Percentiles rank a stretch among this genome's conserved stretches.
Conservation (phyloP, 2,797 vertebrate species). For the Neosalanx taihuensis region DNA sequence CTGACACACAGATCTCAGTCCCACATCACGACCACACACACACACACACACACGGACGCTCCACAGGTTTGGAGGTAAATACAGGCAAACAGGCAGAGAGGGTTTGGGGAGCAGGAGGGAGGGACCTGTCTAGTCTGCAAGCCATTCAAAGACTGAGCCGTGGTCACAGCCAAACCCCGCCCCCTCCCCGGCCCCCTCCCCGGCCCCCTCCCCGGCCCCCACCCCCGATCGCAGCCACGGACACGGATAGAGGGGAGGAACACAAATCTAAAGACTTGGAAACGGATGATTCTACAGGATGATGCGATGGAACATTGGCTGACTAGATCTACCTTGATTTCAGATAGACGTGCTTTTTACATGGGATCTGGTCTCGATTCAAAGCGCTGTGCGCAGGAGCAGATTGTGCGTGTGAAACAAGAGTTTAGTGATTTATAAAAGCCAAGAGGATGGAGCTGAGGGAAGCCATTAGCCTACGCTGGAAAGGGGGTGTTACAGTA, state of each 20-base stretch:
- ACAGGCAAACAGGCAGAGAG: conserved; percentile 76
- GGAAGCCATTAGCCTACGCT: conserved; percentile 78
- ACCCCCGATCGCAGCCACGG: conserved; percentile 71
- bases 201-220: conserved; percentile 60
- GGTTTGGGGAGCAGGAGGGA: conserved; percentile 9
- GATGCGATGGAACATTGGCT: conserved; percentile 66
- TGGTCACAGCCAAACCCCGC: conserved; percentile 79
- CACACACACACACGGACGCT: conserved; percentile 51
- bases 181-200: conserved; percentile 71
- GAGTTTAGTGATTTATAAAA: conserved; percentile 80
- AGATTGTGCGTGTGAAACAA: conserved; percentile 72
- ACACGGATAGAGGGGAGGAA: conserved; percentile 51
- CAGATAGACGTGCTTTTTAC: conserved; percentile 53
- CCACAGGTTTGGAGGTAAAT: conserved; percentile 74
- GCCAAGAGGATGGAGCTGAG: conserved; percentile 75
- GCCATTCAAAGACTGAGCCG: conserved; percentile 78
- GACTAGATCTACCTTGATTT: conserved; percentile 70
- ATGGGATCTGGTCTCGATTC: conserved; percentile 58
- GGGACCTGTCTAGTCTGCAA: conserved; percentile 73
- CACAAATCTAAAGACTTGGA: conserved; percentile 46
- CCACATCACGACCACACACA: conserved; percentile 52
- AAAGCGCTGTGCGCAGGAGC: conserved; percentile 62
- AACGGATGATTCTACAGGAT: conserved; percentile 63
- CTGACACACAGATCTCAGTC: conserved; percentile 34
- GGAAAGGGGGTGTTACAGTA: conserved; percentile 73